A percentile compares a stretch with the other conserved stretches of the same genome.
Conservation (phyloP, 2,888 invertebrate species). For the Stratiomys singularior region DNA sequence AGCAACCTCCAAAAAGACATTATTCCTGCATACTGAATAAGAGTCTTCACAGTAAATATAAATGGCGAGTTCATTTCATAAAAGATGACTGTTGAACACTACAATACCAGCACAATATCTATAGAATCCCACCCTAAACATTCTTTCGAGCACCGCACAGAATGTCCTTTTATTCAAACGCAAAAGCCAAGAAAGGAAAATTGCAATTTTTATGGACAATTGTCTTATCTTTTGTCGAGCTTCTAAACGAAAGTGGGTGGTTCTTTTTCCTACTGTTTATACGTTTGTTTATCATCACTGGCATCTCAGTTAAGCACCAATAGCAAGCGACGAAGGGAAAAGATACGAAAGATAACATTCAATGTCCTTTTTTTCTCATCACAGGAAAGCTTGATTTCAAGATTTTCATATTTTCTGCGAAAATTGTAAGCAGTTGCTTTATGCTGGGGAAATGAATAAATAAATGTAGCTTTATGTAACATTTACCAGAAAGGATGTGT, state of each 20-base stretch:
- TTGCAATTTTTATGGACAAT: constrained; percentile 44
- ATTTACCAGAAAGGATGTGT: no score
- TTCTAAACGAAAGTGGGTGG: constrained; percentile 22
- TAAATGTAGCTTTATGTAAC: no score
- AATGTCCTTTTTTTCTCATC: constrained; percentile 6
- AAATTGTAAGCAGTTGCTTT: no score
- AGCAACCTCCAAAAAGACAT: constrained; percentile 35
- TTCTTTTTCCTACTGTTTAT: constrained; percentile 19
- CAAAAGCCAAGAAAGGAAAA: constrained; percentile 28
- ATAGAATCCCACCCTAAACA: no score
- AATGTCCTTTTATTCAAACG: no score
- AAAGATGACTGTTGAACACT: no score
- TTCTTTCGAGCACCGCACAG: no score
- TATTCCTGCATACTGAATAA: not conserved
- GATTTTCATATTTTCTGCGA: no score
- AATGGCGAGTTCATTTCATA: no score
- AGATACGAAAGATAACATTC: constrained; percentile 9
- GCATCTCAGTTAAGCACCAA: not conserved
- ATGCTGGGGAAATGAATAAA: no score
- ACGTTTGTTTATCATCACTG: not conserved
- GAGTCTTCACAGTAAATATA: not conserved
- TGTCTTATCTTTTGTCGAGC: constrained; percentile 39
- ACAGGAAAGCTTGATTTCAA: no score
- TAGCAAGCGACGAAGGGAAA: not conserved
- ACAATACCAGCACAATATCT: no score